Evolutionary conservation across 2,888 invertebrate genomes (phyloP).

Genomic region (Pilophorus perplexus): DNA sequence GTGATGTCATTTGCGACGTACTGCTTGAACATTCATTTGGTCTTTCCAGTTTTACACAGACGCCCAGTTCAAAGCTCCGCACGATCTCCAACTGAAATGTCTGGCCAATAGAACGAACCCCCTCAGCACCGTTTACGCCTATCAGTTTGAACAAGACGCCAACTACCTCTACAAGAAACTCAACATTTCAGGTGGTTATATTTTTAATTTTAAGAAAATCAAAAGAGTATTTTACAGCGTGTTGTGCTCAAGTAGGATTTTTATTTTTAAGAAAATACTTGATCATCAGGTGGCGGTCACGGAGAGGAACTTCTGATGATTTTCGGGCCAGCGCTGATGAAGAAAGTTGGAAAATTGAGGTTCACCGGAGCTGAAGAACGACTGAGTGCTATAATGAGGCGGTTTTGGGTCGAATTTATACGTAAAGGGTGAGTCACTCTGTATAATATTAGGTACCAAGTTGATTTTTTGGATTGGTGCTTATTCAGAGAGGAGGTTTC

Average conservation of each 20-base stretch:
- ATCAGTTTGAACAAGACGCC: slow-evolving; percentile 58
- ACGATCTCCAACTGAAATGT: slow-evolving; percentile 58
- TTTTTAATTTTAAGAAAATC: no score
- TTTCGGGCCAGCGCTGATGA: slow-evolving; percentile 65
- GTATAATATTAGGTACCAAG: no score
- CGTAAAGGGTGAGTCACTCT: slow-evolving; percentile 54
- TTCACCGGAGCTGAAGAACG: slow-evolving; percentile 61
- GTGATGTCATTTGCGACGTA: no score
- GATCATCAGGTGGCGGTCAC: slow-evolving; percentile 55
- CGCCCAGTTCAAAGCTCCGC: slow-evolving; percentile 59
- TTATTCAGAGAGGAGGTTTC: no score
- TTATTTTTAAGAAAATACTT: no score
- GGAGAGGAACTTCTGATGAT: slow-evolving; percentile 66
- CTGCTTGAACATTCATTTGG: no score
- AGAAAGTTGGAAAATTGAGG: slow-evolving; percentile 64
- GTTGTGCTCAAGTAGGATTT: no score
- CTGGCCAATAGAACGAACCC: slow-evolving; percentile 52
- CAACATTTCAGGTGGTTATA: slow-evolving; percentile 58
- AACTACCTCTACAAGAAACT: slow-evolving; percentile 55
- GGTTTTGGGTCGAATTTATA: slow-evolving; percentile 56
- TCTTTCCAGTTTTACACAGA: slow-evolving; percentile 59
- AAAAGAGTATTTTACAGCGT: neutral
- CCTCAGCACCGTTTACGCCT: slow-evolving; percentile 57
- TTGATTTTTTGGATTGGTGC: no score
- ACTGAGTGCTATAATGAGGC: slow-evolving; percentile 57